phyloP scores from a whole-genome alignment of 2,888 invertebrate genomes.

The Atherix ibis region DNA sequence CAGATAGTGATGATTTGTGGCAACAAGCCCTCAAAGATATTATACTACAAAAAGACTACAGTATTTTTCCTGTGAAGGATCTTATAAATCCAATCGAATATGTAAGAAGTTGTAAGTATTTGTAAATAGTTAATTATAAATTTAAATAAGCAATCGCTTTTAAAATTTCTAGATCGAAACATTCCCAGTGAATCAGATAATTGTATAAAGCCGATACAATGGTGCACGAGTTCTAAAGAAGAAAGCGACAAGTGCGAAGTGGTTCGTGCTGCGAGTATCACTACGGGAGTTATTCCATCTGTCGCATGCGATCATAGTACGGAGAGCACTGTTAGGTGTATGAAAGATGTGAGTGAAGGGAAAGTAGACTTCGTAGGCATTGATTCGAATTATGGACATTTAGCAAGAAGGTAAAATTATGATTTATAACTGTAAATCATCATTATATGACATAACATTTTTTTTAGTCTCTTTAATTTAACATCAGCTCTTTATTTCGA shows the following conservation, averaged over 20 bases:
- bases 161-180: too few species aligned
- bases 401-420: conserved; percentile 43
- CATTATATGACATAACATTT: conserved; percentile 3
- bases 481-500: conserved; percentile 42
- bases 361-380: conserved; percentile 42
- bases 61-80: too few species aligned
- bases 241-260: conserved; percentile 46
- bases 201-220: conserved; percentile 28
- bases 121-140: too few species aligned
- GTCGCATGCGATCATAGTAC: conserved; percentile 37
- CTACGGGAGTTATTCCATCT: conserved; percentile 42
- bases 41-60: too few species aligned
- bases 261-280: conserved; percentile 38
- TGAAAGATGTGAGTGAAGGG: conserved; percentile 35
- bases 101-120: too few species aligned
- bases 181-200: conserved; percentile 11
- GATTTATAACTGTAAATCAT: not conserved
- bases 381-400: conserved; percentile 45
- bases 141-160: too few species aligned
- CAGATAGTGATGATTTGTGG: conserved; percentile 9
- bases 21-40: conserved; percentile 13
- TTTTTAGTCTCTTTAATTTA: conserved; percentile 38
- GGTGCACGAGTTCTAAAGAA: conserved; percentile 41
- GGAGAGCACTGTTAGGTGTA: conserved; percentile 36
- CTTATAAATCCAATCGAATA: too few species aligned